Conservation (phyloP, 2,113 vertebrate genomes). For the Gobiocypris rarus region DNA sequence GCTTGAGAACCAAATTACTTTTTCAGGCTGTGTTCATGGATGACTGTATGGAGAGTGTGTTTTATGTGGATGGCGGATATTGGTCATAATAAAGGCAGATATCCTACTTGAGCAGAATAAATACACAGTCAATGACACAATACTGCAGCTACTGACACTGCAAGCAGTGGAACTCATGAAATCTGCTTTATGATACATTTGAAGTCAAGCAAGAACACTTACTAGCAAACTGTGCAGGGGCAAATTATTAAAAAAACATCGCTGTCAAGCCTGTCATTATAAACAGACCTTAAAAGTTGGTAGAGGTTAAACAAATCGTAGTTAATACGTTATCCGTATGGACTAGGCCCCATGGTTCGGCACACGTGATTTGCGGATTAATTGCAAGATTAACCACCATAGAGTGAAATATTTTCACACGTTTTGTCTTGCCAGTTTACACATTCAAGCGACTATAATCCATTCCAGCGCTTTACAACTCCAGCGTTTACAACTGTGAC, state of each 20-base stretch:
- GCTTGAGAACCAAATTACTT: conserved; percentile 13
- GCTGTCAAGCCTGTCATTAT: not conserved
- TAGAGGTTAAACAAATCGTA: too few species aligned
- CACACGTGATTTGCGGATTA: too few species aligned
- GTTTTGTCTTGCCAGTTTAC: too few species aligned
- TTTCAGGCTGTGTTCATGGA: not conserved
- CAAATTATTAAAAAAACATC: not conserved
- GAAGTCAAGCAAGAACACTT: not conserved
- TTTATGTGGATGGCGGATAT: not conserved
- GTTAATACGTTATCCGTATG: too few species aligned
- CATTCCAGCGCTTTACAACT: too few species aligned
- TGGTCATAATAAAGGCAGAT: not conserved
- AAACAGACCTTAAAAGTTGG: not conserved
- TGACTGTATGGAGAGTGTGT: not conserved
- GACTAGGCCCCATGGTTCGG: too few species aligned
- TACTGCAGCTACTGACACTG: not conserved
- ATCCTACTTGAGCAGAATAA: not conserved
- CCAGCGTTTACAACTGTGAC: too few species aligned
- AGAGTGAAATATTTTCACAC: too few species aligned
- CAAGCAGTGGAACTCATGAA: not conserved
- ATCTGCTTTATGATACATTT: not conserved
- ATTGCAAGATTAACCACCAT: too few species aligned
- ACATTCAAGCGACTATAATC: too few species aligned
- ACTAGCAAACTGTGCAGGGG: not conserved
- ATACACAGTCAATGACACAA: not conserved